Evolutionary conservation across 2,113 vertebrate genomes (phyloP).

Genomic region (Varanus komodoensis): DNA sequence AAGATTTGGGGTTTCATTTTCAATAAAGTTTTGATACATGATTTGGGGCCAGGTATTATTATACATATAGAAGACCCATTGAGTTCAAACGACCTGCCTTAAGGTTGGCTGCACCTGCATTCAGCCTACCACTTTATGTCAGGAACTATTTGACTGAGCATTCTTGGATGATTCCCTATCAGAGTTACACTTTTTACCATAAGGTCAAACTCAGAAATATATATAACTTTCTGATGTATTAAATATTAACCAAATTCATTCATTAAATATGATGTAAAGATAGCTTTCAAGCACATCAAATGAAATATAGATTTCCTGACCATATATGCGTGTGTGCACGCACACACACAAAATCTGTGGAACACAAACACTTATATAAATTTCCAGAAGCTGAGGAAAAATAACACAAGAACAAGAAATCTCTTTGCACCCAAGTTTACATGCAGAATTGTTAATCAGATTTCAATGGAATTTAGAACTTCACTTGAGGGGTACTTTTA

Average conservation of each 20-base stretch:
- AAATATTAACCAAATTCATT: constrained; percentile 55
- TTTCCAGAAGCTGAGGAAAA: no score
- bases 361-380: no score
- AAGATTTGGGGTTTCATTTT: background rate
- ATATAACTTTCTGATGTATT: constrained; percentile 47
- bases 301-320: constrained; percentile 52
- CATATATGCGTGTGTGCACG: background rate
- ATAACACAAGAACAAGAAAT: no score
- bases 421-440: no score
- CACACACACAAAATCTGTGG: background rate
- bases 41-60: no score
- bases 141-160: background rate
- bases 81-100: no score
- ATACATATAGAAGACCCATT: no score
- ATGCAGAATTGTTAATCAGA: no score
- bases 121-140: background rate
- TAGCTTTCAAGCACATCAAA: constrained; percentile 51
- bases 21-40: background rate
- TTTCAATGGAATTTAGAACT: no score
- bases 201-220: constrained; percentile 30
- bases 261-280: constrained; percentile 61
- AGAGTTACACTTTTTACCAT: background rate
- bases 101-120: no score
- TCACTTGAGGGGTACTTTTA: no score
- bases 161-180: background rate